Conservation (phyloP, 2,888 invertebrate genomes). For the Apamea sordens region DNA sequence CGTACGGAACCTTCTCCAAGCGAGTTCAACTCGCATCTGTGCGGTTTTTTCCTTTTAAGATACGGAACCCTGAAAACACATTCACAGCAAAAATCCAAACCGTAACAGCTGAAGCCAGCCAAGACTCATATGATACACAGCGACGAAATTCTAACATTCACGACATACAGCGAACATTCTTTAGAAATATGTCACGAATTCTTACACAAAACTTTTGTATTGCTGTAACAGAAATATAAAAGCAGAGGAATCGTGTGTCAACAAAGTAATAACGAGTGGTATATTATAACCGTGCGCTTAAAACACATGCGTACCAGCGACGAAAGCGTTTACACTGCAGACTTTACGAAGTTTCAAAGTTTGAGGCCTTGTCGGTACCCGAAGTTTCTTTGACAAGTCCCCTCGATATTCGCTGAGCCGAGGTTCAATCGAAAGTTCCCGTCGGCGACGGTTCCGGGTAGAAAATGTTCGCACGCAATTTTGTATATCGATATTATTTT, state of each 20-base stretch:
- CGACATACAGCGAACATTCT: constrained; percentile 53
- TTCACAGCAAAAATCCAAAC: constrained; percentile 12
- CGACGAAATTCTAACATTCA: constrained; percentile 42
- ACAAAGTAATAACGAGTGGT: constrained; percentile 60
- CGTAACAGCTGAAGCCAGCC: constrained; percentile 20
- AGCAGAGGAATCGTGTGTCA: constrained; percentile 53
- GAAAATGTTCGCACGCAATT: constrained; percentile 52
- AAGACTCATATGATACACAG: constrained; percentile 24
- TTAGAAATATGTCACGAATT: constrained; percentile 62
- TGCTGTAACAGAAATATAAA: constrained; percentile 56
- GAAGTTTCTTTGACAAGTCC: constrained; percentile 78
- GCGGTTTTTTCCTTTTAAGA: not conserved
- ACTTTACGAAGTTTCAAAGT: constrained; percentile 73
- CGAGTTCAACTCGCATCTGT: too few relatives aligned
- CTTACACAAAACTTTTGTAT: constrained; percentile 59
- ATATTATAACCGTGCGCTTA: constrained; percentile 53
- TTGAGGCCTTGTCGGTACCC: constrained; percentile 69
- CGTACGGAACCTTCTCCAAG: too few relatives aligned
- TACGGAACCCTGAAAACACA: not conserved
- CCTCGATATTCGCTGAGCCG: constrained; percentile 68
- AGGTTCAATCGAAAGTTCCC: constrained; percentile 70
- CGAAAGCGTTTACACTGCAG: constrained; percentile 68
- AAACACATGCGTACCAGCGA: constrained; percentile 63
- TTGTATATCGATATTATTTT: constrained; percentile 53
- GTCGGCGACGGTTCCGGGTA: constrained; percentile 35